Evolutionary conservation across 2,888 invertebrate genomes (phyloP).

Genomic region (Melanchra persicariae): DNA sequence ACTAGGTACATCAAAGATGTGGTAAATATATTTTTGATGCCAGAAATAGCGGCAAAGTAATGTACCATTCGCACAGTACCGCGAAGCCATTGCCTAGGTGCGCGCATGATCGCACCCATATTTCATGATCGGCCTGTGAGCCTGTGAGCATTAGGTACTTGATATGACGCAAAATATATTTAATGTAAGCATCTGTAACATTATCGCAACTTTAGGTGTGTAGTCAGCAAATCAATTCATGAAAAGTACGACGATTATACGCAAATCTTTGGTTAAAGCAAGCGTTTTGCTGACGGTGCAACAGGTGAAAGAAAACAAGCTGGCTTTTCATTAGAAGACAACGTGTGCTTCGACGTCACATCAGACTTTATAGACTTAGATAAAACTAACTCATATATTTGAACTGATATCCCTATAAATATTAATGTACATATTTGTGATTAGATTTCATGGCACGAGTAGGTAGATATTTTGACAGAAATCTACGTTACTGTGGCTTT

Average conservation of each 20-base stretch:
- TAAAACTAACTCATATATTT: constrained; percentile 46
- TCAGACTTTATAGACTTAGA: constrained; percentile 31
- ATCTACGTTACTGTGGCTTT: neutral
- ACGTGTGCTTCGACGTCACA: constrained; percentile 31
- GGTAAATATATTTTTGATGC: constrained; percentile 54
- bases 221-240: constrained; percentile 52
- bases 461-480: constrained; percentile 35
- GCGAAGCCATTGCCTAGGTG: constrained; percentile 52
- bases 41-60: constrained; percentile 57
- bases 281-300: constrained; percentile 20
- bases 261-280: neutral
- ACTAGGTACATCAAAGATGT: constrained; percentile 29
- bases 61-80: constrained; percentile 42
- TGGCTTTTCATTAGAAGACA: constrained; percentile 19
- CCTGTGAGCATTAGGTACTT: constrained; percentile 42
- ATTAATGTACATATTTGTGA: constrained; percentile 44
- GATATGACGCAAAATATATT: constrained; percentile 59
- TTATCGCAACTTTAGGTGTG: constrained; percentile 39
- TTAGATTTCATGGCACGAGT: constrained; percentile 46
- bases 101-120: constrained; percentile 43
- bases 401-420: constrained; percentile 28
- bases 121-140: constrained; percentile 41
- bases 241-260: constrained; percentile 12
- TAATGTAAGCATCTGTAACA: too few relatives aligned
- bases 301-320: constrained; percentile 40